These are phyloP conservation scores for Dendrolimus pini DNA, from an alignment of 2,888 invertebrate genomes.

Conservation along the genomic window DNA sequence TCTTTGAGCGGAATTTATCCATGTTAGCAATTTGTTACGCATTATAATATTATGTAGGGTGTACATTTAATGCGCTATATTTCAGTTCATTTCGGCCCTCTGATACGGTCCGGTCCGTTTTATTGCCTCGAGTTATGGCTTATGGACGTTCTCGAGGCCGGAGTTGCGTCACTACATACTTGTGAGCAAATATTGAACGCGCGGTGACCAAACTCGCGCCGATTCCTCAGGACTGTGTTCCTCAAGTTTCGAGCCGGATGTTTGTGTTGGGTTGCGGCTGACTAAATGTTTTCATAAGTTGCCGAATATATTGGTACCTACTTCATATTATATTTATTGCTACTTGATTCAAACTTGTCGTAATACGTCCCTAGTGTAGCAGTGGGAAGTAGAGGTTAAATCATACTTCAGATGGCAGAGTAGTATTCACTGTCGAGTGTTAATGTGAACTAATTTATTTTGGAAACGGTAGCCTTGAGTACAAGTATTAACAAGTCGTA, in stretches of 20 bases:
- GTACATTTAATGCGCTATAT: neutral
- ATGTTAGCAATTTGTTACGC: neutral
- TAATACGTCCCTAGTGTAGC: too few species aligned
- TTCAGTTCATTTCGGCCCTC: neutral
- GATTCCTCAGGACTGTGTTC: neutral
- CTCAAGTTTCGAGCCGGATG: neutral
- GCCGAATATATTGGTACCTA: neutral
- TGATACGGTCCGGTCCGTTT: conserved; percentile 1
- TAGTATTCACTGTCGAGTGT: too few species aligned
- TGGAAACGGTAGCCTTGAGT: too few species aligned
- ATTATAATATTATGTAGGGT: neutral
- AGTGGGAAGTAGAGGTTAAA: too few species aligned
- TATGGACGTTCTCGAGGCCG: conserved; percentile 3
- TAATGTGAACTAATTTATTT: too few species aligned
- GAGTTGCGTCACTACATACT: neutral
- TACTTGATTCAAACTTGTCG: too few species aligned
- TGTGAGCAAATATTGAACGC: neutral
- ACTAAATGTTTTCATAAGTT: neutral
- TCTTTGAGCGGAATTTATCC: neutral
- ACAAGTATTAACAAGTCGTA: too few species aligned
- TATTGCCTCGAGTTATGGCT: conserved; percentile 6
- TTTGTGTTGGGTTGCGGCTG: neutral
- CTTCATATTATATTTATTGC: too few species aligned
- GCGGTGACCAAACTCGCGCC: neutral
- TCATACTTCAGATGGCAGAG: too few species aligned